phyloP scores from a whole-genome alignment of 2,888 invertebrate species.

The Masnerella sp. region DNA sequence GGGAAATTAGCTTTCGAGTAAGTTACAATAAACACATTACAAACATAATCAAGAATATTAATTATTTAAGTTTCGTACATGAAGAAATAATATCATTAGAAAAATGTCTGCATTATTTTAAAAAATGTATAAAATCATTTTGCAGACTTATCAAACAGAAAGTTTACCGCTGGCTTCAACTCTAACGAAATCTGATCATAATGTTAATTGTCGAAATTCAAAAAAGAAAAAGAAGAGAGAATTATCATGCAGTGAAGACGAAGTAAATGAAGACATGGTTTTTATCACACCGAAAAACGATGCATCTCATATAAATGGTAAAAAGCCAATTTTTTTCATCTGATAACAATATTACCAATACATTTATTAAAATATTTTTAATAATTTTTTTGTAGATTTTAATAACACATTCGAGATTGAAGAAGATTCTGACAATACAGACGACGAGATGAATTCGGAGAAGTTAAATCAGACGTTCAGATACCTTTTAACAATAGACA shows the following conservation, averaged over 20 bases:
- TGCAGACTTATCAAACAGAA: slow-evolving; percentile 79
- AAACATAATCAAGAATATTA: no score
- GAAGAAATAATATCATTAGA: background rate
- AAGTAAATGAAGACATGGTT: slow-evolving; percentile 82
- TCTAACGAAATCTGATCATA: slow-evolving; percentile 67
- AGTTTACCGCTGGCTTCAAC: slow-evolving; percentile 79
- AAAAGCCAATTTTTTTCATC: background rate
- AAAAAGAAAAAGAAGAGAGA: slow-evolving; percentile 78
- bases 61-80: background rate
- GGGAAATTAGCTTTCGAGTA: slow-evolving; percentile 84
- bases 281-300: slow-evolving; percentile 78
- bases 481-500: slow-evolving; percentile 85
- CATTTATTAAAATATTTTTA: no score
- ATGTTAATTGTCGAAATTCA: slow-evolving; percentile 65
- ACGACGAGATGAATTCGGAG: slow-evolving; percentile 84
- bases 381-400: slow-evolving; percentile 68
- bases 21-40: slow-evolving; percentile 14
- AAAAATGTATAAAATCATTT: background rate
- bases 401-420: slow-evolving; percentile 69
- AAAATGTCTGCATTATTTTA: background rate
- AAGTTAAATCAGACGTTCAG: slow-evolving; percentile 86
- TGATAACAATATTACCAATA: no score
- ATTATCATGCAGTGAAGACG: slow-evolving; percentile 81
- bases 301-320: slow-evolving; percentile 63
- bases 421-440: slow-evolving; percentile 85